Evolutionary conservation across 1,140 invertebrate species (phyloP), one percentile per base, ranked within the genome.

Genomic region (Schlechtendalia chinensis): DNA sequence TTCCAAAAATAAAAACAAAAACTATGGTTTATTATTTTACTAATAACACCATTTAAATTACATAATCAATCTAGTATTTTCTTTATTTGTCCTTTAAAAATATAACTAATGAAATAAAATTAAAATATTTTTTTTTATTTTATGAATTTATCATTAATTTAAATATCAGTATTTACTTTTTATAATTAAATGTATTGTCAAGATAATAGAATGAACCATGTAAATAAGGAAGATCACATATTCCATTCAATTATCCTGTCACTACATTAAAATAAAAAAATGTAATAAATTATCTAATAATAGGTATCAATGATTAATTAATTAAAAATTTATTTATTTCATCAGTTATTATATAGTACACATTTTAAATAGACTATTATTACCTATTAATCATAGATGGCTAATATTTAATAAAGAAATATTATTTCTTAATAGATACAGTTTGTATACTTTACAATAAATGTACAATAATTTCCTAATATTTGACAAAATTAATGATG

Each of bases 161-260:
- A 19, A 6, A 17, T 6, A 3, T 19, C 5, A 29, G 4, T 63
- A 32, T 6, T 0, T 16, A 61, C 14, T 17, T 39, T 19, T 29
- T 4, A 29, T 29, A 72, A 32, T 72, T 39, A n/a, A 79, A 63
- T 63, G 39, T 29, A 63, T 12, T 6, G 1, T 19, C 32, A 63
- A 59, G n/a, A 32, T 58, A 50, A 32, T 47, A 50, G 12, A 24
- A 61, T 47, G 39, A 50, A 79, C 61, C 50, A 29, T 79, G 75
- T 79, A 79, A 63, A 16, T 19, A 79, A 79, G 75, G 75, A 79
- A 50, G 17, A 61, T 79, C 27, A 79, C 75, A 79, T 14, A 79
- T 19, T 47, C 24, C 39, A 47, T 61, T 27, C 17, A 24, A 1
- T 61, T 79, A 56, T 1, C 22, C 50, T 24, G 16, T 22, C 14